A percentile compares a stretch with the other conserved stretches of the same genome.
phyloP scores from a whole-genome alignment of 2,888 invertebrate species.

The Lasioglossum morio region DNA sequence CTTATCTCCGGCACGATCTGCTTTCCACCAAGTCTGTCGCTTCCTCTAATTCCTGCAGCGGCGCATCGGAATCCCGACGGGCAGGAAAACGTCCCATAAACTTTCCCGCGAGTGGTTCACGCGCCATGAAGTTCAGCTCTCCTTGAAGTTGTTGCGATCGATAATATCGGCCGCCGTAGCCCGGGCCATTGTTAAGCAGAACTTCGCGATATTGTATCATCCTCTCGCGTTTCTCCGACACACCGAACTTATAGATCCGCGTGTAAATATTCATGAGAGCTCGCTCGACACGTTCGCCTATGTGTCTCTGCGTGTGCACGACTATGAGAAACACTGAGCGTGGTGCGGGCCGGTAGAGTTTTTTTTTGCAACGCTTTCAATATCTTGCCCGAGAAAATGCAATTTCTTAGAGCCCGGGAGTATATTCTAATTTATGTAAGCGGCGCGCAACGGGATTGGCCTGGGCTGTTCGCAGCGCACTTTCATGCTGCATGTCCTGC shows the following conservation, averaged over 20 bases:
- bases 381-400: conserved; percentile 40
- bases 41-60: neutral
- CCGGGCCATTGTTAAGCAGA: neutral
- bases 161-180: neutral
- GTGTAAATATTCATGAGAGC: conserved; percentile 48
- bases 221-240: neutral
- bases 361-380: conserved; percentile 36
- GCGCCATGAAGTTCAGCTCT: neutral
- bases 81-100: neutral
- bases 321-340: neutral
- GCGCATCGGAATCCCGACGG: neutral
- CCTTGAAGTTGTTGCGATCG: neutral
- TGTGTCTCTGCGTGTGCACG: neutral
- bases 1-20: neutral
- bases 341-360: neutral
- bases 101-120: neutral
- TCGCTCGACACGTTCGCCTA: neutral
- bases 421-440: conserved; percentile 61
- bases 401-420: conserved; percentile 41
- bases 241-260: conserved; percentile 29
- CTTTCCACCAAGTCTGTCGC: neutral
- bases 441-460: conserved; percentile 55
- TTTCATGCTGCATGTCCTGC: conserved; percentile 46
- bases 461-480: conserved; percentile 24
- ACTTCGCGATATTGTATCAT: neutral